Percentiles rank a stretch among this genome's conserved stretches.
Conservation (phyloP, 2,113 vertebrate genomes). For the Dinomys branickii region DNA sequence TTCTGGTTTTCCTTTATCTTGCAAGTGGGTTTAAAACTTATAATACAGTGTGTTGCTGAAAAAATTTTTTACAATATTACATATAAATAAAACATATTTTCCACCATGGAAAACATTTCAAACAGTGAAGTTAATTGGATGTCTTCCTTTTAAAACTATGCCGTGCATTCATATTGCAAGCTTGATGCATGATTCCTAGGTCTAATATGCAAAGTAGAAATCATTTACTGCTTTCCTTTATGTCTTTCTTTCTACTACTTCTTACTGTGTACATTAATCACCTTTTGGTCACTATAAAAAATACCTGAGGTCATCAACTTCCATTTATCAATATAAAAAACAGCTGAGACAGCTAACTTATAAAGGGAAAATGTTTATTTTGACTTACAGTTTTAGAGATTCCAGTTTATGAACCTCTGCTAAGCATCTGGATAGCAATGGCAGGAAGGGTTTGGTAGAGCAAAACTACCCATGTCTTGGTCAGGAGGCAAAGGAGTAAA, state of each 20-base stretch:
- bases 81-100: constrained; percentile 59
- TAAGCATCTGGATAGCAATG: background rate
- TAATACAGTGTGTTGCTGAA: constrained; percentile 41
- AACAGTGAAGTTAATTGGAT: constrained; percentile 26
- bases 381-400: background rate
- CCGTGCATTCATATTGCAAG: background rate
- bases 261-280: background rate
- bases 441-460: background rate
- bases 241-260: background rate
- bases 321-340: background rate
- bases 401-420: background rate
- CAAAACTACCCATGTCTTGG: background rate
- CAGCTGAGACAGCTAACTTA: background rate
- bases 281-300: background rate
- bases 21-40: constrained; percentile 29
- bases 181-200: background rate
- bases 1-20: constrained; percentile 48
- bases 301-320: background rate
- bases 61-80: constrained; percentile 53
- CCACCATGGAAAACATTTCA: constrained; percentile 43
- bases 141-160: background rate
- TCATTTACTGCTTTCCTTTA: background rate
- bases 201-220: background rate
- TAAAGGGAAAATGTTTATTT: background rate
- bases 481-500: background rate